Percentiles rank a stretch among this genome's conserved stretches.
Conservation (phyloP, 2,888 invertebrate species). For the Cordylochernes scorpioides region DNA sequence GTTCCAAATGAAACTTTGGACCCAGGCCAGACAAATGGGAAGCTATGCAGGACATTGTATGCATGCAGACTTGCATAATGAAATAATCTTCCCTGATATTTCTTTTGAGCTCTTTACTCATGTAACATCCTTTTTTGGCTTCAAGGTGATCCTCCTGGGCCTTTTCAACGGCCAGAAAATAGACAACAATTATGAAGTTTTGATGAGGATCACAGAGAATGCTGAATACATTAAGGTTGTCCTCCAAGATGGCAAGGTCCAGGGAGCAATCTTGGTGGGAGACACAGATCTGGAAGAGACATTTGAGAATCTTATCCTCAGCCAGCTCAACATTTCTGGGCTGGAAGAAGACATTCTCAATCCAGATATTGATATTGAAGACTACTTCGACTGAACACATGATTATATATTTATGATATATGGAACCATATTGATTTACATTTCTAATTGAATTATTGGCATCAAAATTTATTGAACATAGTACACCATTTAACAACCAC, state of each 20-base stretch:
- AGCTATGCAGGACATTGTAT: constrained; percentile 73
- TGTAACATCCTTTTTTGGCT: constrained; percentile 77
- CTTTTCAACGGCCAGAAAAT: constrained; percentile 75
- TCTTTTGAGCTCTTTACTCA: constrained; percentile 94
- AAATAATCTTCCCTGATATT: constrained; percentile 35
- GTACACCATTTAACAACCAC: too few relatives aligned
- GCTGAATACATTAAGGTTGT: constrained; percentile 48
- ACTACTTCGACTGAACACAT: constrained; percentile 95
- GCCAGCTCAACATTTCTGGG: constrained; percentile 60
- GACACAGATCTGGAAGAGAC: constrained; percentile 93
- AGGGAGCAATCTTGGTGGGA: constrained; percentile 82
- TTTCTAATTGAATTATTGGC: too few relatives aligned
- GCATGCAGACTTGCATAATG: constrained; percentile 23
- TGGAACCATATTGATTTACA: too few relatives aligned
- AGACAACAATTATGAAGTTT: constrained; percentile 46
- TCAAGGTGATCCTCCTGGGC: constrained; percentile 63
- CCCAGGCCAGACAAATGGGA: constrained; percentile 94
- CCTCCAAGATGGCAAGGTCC: constrained; percentile 48
- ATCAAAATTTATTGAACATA: too few relatives aligned
- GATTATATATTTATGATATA: too few relatives aligned
- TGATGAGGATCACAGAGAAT: constrained; percentile 53
- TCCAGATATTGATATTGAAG: constrained; percentile 88
- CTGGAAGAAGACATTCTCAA: constrained; percentile 77
- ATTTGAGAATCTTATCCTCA: constrained; percentile 86
- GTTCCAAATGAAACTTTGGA: constrained; percentile 68